phyloP scores from a whole-genome alignment of 2,888 invertebrate species.

The Steinernema scapterisci region DNA sequence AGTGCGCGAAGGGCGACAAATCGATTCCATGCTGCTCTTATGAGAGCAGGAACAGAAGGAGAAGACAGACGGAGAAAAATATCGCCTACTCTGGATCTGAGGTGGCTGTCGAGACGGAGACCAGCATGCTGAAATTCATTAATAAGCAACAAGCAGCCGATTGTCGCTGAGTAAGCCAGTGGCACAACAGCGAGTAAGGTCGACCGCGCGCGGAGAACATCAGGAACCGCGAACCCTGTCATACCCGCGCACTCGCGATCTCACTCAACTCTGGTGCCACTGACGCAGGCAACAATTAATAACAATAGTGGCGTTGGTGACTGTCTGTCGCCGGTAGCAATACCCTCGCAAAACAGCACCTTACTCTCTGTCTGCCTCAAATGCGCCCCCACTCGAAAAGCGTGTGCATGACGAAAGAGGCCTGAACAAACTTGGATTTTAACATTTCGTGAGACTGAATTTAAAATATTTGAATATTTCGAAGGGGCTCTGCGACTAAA shows the following conservation, averaged over 20 bases:
- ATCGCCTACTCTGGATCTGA: not conserved
- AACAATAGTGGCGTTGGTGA: not conserved
- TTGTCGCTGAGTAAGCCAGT: not conserved
- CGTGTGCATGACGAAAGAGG: no score
- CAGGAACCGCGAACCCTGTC: no score
- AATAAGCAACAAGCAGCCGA: constrained; percentile 14
- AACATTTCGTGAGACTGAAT: no score
- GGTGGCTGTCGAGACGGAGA: not conserved
- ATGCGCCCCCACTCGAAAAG: no score
- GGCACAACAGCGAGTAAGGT: not conserved
- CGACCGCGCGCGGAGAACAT: no score
- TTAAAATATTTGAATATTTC: no score
- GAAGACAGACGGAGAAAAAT: not conserved
- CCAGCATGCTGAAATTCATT: constrained; percentile 24
- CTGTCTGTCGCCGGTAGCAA: no score
- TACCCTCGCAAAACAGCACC: no score
- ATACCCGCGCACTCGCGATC: not conserved
- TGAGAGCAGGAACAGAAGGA: not conserved
- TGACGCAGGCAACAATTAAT: not conserved
- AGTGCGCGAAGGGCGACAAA: constrained; percentile 31
- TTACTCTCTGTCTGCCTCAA: no score
- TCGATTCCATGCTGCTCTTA: not conserved
- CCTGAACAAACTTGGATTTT: no score
- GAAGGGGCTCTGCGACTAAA: no score
- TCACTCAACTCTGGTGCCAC: not conserved